Evolutionary conservation across 2,797 vertebrate genomes (phyloP), one percentile per base, ranked within the genome.

Genomic region (Thunnus albacares): DNA sequence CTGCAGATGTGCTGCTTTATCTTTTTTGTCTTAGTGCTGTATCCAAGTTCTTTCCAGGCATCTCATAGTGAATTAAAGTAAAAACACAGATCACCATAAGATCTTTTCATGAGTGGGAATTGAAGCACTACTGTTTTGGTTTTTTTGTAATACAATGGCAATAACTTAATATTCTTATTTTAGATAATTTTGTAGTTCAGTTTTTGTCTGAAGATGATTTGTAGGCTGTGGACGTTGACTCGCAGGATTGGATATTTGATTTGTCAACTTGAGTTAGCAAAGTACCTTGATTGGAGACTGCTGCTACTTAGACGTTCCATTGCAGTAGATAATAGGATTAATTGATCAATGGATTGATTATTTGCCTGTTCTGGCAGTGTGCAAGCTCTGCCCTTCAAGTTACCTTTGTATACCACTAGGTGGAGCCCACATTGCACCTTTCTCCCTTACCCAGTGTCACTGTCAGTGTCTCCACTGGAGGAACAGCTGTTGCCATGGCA

Each of bases 401-500:
- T 69, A 18, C 64, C 15, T 0, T 9, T 2, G 17, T 4, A 0
- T 0, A 2, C 62, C 90, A 87, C 90, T 77, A 90, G 91, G 76
- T 87, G 90, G 92, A 68, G 84, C 86, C 74, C 53, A 18, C 0
- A 60, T 1, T 18, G 43, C 82, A 75, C 10, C 0, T 0, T 78
- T 41, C 9, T 22, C 7, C 43, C 10, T 1, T 47, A 45, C 9
- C 26, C 18, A 8, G 20, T 2, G 14, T 53, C 63, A 1, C 55
- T 10, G 2, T 45, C 6, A 8, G 11, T 38, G 38, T 12, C 38
- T 38, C 57, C 30, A 15, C n/a, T 70, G 58, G 57, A 63, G 67
- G 71, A 71, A 75, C 85, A 87, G 81, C 88, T 85, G 89, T 91
- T 93, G 81, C 84, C 88, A 90, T 92, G 85, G 77, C 28, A 3